These are phyloP conservation scores for Vicugna pacos DNA, from an alignment of 2,113 vertebrate species.

Conservation along the genomic window DNA sequence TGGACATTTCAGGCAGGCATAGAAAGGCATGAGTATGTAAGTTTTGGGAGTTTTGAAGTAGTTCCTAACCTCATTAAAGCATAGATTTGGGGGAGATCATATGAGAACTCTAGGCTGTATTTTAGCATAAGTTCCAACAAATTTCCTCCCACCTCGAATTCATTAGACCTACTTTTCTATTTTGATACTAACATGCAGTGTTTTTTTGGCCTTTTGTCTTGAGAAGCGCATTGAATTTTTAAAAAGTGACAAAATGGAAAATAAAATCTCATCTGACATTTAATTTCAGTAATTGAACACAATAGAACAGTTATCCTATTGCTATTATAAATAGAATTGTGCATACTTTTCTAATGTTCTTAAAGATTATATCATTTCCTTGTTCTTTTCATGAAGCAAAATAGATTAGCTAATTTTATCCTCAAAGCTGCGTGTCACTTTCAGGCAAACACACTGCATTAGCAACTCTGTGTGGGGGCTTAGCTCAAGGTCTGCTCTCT, in stretches of 20 bases:
- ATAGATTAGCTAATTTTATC: constrained; percentile 51
- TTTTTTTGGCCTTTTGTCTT: not conserved
- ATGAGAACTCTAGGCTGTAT: not conserved
- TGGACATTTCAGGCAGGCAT: not conserved
- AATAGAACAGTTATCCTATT: constrained; percentile 32
- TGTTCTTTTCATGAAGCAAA: constrained; percentile 38
- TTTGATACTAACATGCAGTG: not conserved
- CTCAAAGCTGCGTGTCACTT: not conserved
- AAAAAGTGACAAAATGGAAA: constrained; percentile 24
- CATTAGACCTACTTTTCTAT: not conserved
- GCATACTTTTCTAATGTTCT: not conserved
- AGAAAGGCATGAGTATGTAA: not conserved
- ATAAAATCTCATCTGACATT: not conserved
- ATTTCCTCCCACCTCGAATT: not conserved
- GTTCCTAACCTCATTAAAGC: not conserved
- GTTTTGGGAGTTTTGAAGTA: not conserved
- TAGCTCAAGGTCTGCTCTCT: not conserved
- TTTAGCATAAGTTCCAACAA: not conserved
- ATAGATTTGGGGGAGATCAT: not conserved
- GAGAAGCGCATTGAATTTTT: not conserved
- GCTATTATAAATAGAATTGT: constrained; percentile 28
- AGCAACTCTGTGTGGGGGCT: not conserved
- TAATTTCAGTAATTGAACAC: not conserved
- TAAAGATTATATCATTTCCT: constrained; percentile 52
- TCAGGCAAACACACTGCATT: not conserved